A percentile compares a stretch with the other conserved stretches of the same genome.
phyloP scores from a whole-genome alignment of 2,888 invertebrate genomes.

The Epirrita christyi region DNA sequence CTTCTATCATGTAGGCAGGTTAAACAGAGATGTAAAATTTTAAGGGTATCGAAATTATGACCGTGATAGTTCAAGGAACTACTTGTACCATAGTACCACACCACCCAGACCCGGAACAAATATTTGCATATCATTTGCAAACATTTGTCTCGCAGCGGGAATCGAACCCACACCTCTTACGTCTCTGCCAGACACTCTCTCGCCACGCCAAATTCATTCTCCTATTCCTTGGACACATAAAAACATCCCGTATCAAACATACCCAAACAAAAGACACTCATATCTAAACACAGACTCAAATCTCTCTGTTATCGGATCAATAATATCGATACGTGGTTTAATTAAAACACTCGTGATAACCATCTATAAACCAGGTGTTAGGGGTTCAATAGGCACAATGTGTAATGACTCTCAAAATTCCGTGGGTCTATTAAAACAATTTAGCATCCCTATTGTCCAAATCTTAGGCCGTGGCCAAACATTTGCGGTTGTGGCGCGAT shows the following conservation, averaged over 20 bases:
- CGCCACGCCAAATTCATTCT: too few relatives aligned
- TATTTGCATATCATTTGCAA: too few relatives aligned
- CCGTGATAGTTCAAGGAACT: too few relatives aligned
- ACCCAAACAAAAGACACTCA: conserved; percentile 14
- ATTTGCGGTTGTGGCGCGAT: conserved; percentile 38
- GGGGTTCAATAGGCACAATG: conserved; percentile 62
- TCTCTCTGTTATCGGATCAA: conserved; percentile 31
- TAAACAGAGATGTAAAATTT: too few relatives aligned
- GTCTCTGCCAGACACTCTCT: too few relatives aligned
- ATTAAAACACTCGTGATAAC: conserved; percentile 70
- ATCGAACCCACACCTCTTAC: too few relatives aligned
- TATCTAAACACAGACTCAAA: conserved; percentile 27
- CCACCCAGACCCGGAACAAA: too few relatives aligned
- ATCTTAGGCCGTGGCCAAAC: conserved; percentile 39
- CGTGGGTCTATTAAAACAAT: conserved; percentile 79
- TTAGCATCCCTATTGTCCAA: conserved; percentile 73
- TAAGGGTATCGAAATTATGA: too few relatives aligned
- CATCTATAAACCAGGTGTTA: conserved; percentile 74
- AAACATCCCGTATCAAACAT: conserved; percentile 4
- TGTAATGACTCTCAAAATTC: conserved; percentile 72
- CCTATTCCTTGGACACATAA: too few relatives aligned
- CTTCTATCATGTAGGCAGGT: too few relatives aligned
- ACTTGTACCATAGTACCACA: too few relatives aligned
- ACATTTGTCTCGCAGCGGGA: too few relatives aligned
- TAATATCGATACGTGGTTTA: conserved; percentile 49